phyloP scores from a whole-genome alignment of 1,140 invertebrate species.

The Caenorhabditis brenneri region DNA sequence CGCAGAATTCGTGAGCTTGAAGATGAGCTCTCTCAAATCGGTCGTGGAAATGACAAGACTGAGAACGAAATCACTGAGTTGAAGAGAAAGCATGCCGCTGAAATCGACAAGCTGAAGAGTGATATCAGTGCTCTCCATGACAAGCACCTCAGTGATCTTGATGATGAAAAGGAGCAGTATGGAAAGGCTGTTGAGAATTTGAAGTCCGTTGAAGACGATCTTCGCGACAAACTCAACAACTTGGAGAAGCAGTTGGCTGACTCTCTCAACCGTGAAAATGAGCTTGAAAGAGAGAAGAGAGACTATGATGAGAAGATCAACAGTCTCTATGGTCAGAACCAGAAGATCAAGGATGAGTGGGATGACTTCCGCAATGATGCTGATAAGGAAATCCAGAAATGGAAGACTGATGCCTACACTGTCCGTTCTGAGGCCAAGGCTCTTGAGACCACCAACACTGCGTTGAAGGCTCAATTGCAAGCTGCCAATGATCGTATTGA shows the following conservation, averaged over 20 bases:
- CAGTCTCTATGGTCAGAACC: conserved; percentile 59
- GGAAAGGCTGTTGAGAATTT: conserved; percentile 61
- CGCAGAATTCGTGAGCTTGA: conserved; percentile 65
- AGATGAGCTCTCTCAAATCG: conserved; percentile 63
- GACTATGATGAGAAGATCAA: conserved; percentile 68
- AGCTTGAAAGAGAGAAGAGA: conserved; percentile 63
- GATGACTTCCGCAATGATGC: conserved; percentile 66
- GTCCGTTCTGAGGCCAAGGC: conserved; percentile 67
- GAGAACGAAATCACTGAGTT: conserved; percentile 63
- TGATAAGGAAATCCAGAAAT: conserved; percentile 71
- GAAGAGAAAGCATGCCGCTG: conserved; percentile 65
- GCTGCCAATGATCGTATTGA: conserved; percentile 65
- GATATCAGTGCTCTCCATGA: conserved; percentile 65
- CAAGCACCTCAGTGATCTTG: conserved; percentile 67
- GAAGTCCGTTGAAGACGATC: conserved; percentile 64
- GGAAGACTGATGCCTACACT: conserved; percentile 68
- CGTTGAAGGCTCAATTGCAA: conserved; percentile 65
- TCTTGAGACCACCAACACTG: conserved; percentile 64
- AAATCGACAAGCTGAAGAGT: conserved; percentile 66
- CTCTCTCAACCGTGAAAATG: conserved; percentile 65
- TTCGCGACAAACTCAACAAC: conserved; percentile 61
- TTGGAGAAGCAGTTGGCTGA: conserved; percentile 67
- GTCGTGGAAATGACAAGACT: conserved; percentile 60
- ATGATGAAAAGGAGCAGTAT: conserved; percentile 68
- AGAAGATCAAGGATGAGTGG: conserved; percentile 68